Conservation (phyloP, 2,888 invertebrate genomes). For the Xylota sylvarum region DNA sequence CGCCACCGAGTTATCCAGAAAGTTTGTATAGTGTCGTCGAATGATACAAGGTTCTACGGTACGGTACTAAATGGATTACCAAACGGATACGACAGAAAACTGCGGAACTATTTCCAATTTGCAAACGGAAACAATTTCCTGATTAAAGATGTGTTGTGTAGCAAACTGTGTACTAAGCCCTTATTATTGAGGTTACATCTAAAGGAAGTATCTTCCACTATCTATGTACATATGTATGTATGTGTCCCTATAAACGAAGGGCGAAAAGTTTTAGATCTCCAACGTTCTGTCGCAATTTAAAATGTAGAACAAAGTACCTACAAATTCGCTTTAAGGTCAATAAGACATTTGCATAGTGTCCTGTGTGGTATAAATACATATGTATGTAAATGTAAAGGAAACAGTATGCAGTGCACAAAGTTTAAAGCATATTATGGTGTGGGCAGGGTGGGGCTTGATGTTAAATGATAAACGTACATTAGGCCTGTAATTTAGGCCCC, state of each 20-base stretch:
- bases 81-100: constrained; percentile 76
- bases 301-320: constrained; percentile 39
- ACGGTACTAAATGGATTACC: constrained; percentile 74
- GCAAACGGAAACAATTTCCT: constrained; percentile 83
- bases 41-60: constrained; percentile 51
- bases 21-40: constrained; percentile 53
- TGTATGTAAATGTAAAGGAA: neutral
- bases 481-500: constrained; percentile 58
- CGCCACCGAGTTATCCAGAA: constrained; percentile 56
- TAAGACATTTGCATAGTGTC: constrained; percentile 53
- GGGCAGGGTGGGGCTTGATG: constrained; percentile 17
- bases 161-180: constrained; percentile 70
- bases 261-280: neutral
- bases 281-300: constrained; percentile 29
- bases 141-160: constrained; percentile 81
- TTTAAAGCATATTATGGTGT: constrained; percentile 47
- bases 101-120: constrained; percentile 81
- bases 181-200: constrained; percentile 76
- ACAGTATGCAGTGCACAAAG: constrained; percentile 36
- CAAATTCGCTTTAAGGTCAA: constrained; percentile 56
- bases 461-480: constrained; percentile 66
- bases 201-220: constrained; percentile 37
- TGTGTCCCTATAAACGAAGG: neutral
- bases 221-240: neutral
- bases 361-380: neutral